A percentile compares a stretch with the other conserved stretches of the same genome.
These are phyloP conservation scores for Drosophila sucinea DNA, from an alignment of 1,140 invertebrate species.

Conservation along the genomic window DNA sequence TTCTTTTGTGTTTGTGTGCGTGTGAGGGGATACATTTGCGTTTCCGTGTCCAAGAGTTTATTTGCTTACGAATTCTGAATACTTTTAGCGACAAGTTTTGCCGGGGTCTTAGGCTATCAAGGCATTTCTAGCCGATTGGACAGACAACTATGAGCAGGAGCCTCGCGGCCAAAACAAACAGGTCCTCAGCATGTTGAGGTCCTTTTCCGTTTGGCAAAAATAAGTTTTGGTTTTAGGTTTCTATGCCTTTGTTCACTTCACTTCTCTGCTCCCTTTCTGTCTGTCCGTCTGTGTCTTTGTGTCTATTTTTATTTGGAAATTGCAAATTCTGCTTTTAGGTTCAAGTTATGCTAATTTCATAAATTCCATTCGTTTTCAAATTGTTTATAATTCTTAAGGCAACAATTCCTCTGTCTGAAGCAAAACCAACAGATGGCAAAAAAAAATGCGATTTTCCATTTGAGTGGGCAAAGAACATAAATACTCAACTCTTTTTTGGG, in stretches of 20 bases:
- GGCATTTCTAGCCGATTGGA: slow-evolving; percentile 61
- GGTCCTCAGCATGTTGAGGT: slow-evolving; percentile 18
- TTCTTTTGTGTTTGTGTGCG: slow-evolving; percentile 31
- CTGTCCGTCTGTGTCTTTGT: neutral
- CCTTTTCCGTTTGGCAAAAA: slow-evolving; percentile 25
- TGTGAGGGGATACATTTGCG: slow-evolving; percentile 16
- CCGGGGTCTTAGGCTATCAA: slow-evolving; percentile 56
- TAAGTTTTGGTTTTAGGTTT: slow-evolving; percentile 33
- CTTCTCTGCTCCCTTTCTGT: slow-evolving; percentile 1
- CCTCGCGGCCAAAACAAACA: slow-evolving; percentile 50
- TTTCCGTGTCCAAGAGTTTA: slow-evolving; percentile 21
- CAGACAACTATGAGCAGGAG: slow-evolving; percentile 37
- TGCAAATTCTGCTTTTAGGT: slow-evolving; percentile 31
- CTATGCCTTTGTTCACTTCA: slow-evolving; percentile 41
- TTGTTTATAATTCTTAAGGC: slow-evolving; percentile 26
- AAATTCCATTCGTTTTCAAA: slow-evolving; percentile 41
- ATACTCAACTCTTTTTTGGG: slow-evolving; percentile 1
- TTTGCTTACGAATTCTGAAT: slow-evolving; percentile 11
- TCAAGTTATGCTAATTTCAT: slow-evolving; percentile 63
- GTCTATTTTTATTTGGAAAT: slow-evolving; percentile 12
- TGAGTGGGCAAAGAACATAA: slow-evolving; percentile 5
- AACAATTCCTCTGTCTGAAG: slow-evolving; percentile 19
- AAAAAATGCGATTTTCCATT: neutral
- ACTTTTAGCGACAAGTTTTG: slow-evolving; percentile 23
- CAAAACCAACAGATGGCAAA: too few species aligned